Evolutionary conservation across 2,113 vertebrate species (phyloP).

Genomic region (Tachysurus vachellii): DNA sequence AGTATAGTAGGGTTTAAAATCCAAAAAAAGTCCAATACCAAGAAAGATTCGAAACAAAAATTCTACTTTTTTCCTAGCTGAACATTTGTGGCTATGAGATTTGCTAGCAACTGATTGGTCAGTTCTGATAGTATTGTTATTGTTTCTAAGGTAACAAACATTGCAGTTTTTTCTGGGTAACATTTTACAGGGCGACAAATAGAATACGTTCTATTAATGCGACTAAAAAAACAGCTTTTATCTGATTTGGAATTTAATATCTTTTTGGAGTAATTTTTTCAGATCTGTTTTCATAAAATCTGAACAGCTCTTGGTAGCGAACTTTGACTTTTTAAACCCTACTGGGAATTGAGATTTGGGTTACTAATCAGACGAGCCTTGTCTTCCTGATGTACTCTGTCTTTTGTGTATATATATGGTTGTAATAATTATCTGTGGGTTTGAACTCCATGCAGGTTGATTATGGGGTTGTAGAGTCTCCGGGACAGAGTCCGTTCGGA

Average conservation of each 20-base stretch:
- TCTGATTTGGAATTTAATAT: not conserved
- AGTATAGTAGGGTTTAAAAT: not conserved
- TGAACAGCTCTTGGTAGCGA: not conserved
- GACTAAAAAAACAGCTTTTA: not conserved
- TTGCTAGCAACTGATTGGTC: not conserved
- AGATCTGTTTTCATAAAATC: not conserved
- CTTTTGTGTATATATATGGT: not conserved
- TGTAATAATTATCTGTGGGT: not conserved
- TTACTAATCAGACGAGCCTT: not conserved
- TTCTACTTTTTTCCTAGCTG: not conserved
- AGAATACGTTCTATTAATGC: no score
- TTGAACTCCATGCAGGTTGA: constrained; percentile 32
- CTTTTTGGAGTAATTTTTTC: not conserved
- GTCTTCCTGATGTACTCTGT: not conserved
- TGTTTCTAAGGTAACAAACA: not conserved
- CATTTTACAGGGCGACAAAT: no score
- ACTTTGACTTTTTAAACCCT: not conserved
- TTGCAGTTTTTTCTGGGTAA: no score
- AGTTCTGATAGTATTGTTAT: not conserved
- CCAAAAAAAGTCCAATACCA: not conserved
- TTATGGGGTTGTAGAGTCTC: constrained; percentile 27
- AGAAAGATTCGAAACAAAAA: not conserved
- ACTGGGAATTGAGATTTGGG: not conserved
- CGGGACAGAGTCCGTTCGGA: constrained; percentile 42
- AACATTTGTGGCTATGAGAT: not conserved